Base-by-base conservation (phyloP, 1,140 invertebrate species). In the Bombyx mandarina region DNA sequence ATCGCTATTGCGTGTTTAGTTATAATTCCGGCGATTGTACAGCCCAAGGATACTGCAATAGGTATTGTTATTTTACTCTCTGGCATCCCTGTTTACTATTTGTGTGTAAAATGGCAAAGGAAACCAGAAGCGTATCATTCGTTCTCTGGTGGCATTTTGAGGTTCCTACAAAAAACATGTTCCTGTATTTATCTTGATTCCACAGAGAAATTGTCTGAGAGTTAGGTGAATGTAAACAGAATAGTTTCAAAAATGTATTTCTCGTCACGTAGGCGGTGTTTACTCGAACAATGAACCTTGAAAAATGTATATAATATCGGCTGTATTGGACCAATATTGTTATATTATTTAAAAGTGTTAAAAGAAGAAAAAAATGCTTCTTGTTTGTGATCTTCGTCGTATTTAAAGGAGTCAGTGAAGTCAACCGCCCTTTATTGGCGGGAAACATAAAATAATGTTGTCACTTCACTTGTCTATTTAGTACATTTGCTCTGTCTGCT, bases 81-180 rank as follows among this genome's bases (percentile, higher is more conserved):
- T 6, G 97, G 97, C 7, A 93, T 99, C 60, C 98, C 98, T 1
- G 93, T 98, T 3, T 99, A 98, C 82, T 91, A 94, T 50, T 61
- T 97, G 0, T 97, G 96, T 65, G 95, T 98, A 22, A 90, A 90
- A 58, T 97, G 96, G 95, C 90, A 95, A 73, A 92, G 91, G 26
- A 98, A 98, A 80, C 90, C 90, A 0, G 60, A 77, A 12, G 65
- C 68, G 8, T 90, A 88, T 61, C 65, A 88, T 53, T 61, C 56
- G 7, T 67, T 78, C 58, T 88, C 86, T 0, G 77, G 67, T 44
- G 72, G 70, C 53, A 57, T 88, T 8, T 72, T 90, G 46, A 79
- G 79, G 61, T 84, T 87, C 69, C 62, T 90, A 42, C 90, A 91
- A 63, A 87, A 86, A 66, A 52, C 88, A 8, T 86, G 90, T 60